These are phyloP conservation scores for Orthonyx spaldingii DNA, from an alignment of 2,113 vertebrate genomes.

Conservation along the genomic window DNA sequence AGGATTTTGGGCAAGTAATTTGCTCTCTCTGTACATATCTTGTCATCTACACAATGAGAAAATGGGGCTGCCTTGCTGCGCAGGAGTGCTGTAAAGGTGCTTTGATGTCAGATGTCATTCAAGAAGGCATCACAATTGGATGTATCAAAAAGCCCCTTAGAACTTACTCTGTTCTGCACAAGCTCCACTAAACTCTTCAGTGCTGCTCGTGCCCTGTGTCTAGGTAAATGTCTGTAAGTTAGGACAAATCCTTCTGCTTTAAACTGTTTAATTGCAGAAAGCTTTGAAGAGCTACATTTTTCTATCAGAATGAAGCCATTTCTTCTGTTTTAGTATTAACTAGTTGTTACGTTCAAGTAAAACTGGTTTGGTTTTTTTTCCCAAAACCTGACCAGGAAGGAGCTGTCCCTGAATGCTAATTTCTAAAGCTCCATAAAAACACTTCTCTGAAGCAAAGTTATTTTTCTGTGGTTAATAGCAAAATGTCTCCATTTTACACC, in stretches of 20 bases:
- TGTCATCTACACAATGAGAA: neutral
- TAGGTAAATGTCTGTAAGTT: neutral
- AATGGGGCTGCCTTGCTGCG: neutral
- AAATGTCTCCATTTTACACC: neutral
- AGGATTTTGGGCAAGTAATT: neutral
- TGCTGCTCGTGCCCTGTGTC: neutral
- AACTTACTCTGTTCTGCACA: neutral
- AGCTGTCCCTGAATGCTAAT: neutral
- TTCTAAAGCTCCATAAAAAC: neutral
- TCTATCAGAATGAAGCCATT: neutral
- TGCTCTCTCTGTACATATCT: neutral
- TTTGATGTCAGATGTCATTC: neutral
- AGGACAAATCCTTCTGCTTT: neutral
- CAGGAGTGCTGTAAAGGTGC: neutral
- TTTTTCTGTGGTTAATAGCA: neutral
- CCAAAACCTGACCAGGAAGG: neutral
- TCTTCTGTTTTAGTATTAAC: neutral
- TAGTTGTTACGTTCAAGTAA: neutral
- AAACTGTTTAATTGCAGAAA: neutral
- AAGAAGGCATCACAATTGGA: neutral
- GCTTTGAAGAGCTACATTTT: neutral
- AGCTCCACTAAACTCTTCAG: neutral
- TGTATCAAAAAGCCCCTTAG: neutral
- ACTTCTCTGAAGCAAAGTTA: neutral
- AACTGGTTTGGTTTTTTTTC: neutral